Percentiles rank a stretch among this genome's conserved stretches.
These are phyloP conservation scores for Odontocolon sp. DNA, from an alignment of 2,888 invertebrate genomes.

Conservation along the genomic window DNA sequence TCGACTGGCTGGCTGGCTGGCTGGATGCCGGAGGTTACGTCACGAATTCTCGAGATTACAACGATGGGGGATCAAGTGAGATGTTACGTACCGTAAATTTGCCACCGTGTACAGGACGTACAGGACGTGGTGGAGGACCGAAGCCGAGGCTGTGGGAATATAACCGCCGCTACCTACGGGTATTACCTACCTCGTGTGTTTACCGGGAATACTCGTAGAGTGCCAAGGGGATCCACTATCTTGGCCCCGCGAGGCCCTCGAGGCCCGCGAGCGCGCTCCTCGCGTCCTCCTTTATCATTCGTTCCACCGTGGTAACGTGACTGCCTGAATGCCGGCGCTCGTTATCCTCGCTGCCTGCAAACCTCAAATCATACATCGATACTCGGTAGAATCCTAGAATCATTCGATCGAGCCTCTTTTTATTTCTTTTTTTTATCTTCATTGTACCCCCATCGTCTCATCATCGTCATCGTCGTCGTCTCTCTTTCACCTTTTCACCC, in stretches of 20 bases:
- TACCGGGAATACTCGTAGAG: slow-evolving; percentile 56
- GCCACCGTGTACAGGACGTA: slow-evolving; percentile 66
- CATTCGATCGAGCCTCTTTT: slow-evolving; percentile 36
- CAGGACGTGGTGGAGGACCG: slow-evolving; percentile 10
- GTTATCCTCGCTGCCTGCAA: slow-evolving; percentile 55
- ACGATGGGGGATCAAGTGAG: slow-evolving; percentile 69
- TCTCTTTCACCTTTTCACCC: not conserved
- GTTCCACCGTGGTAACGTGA: slow-evolving; percentile 60
- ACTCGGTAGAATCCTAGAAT: slow-evolving; percentile 51
- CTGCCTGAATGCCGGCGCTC: slow-evolving; percentile 47
- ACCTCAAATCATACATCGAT: slow-evolving; percentile 53
- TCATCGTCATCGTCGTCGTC: not conserved
- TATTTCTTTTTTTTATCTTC: not conserved
- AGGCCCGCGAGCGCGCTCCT: slow-evolving; percentile 15
- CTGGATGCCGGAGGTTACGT: slow-evolving; percentile 57
- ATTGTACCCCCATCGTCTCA: too few relatives aligned
- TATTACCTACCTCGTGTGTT: slow-evolving; percentile 55
- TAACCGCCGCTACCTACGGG: slow-evolving; percentile 62
- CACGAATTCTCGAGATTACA: slow-evolving; percentile 68
- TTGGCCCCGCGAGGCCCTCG: slow-evolving; percentile 15
- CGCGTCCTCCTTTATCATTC: slow-evolving; percentile 64
- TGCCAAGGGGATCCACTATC: slow-evolving; percentile 52
- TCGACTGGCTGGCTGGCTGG: not conserved
- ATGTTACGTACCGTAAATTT: slow-evolving; percentile 76
- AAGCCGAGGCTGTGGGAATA: slow-evolving; percentile 77